These are phyloP conservation scores for Melanotaenia duboulayi DNA, from an alignment of 2,113 vertebrate genomes.

Conservation along the genomic window DNA sequence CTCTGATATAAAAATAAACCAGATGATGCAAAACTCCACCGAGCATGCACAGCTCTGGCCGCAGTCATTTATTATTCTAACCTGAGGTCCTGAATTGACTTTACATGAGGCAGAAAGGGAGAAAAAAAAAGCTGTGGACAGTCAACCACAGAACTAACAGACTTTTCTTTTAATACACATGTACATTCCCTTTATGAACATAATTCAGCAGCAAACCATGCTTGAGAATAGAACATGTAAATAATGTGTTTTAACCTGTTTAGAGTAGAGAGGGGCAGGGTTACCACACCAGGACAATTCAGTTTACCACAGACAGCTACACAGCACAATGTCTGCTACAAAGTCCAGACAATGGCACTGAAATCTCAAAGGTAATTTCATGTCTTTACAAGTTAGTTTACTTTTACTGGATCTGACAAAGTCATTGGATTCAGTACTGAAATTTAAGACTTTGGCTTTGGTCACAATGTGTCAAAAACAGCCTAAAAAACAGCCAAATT, in stretches of 20 bases:
- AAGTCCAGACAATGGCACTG: constrained; percentile 13
- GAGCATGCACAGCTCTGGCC: constrained; percentile 49
- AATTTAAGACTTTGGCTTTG: background rate
- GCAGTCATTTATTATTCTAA: constrained; percentile 70
- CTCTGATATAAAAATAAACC: constrained; percentile 75
- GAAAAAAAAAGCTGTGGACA: constrained; percentile 9
- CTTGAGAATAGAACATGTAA: constrained; percentile 62
- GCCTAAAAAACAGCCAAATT: background rate
- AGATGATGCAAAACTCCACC: constrained; percentile 55
- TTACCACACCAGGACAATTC: constrained; percentile 62
- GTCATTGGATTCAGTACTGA: background rate
- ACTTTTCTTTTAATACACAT: constrained; percentile 62
- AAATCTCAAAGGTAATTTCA: constrained; percentile 21
- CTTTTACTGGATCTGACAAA: constrained; percentile 1
- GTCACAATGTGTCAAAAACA: background rate
- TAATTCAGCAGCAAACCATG: constrained; percentile 36
- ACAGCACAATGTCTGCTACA: constrained; percentile 23
- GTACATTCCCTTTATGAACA: constrained; percentile 53
- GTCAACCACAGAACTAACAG: constrained; percentile 34
- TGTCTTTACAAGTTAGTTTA: constrained; percentile 8
- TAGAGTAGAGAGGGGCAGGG: constrained; percentile 64
- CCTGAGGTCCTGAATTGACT: constrained; percentile 42
- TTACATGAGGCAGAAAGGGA: constrained; percentile 42
- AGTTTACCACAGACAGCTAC: constrained; percentile 56
- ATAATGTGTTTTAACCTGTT: constrained; percentile 69